A percentile compares a stretch with the other conserved stretches of the same genome.
Conservation (phyloP, 2,888 invertebrate species). For the Rhogogaster chlorosoma region DNA sequence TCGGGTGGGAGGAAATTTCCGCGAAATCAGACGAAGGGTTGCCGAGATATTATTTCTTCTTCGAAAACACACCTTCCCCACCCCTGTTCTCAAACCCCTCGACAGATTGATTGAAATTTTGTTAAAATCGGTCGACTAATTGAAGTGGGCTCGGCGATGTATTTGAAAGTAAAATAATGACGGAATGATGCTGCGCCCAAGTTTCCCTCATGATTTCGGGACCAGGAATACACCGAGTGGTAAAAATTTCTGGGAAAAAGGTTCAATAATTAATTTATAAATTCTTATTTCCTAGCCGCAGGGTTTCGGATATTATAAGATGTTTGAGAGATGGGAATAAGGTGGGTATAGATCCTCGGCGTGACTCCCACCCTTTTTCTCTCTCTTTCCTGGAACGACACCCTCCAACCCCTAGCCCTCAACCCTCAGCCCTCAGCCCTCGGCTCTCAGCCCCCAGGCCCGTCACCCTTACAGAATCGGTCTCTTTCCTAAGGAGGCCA, state of each 20-base stretch:
- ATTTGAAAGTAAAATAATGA: not conserved
- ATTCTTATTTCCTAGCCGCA: not conserved
- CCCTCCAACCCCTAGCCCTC: slow-evolving; percentile 50
- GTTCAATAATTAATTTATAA: not conserved
- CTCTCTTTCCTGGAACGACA: slow-evolving; percentile 24
- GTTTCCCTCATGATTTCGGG: not conserved
- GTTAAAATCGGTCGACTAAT: not conserved
- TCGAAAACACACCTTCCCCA: not conserved
- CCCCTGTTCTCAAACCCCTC: not conserved
- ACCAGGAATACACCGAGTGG: not conserved
- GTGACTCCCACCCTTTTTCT: not conserved
- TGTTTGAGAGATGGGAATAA: slow-evolving; percentile 29
- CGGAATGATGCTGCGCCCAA: too few relatives aligned
- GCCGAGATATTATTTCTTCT: not conserved
- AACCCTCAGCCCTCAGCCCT: slow-evolving; percentile 31
- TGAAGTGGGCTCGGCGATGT: not conserved
- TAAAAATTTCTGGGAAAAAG: not conserved
- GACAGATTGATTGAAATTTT: not conserved
- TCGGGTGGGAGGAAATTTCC: not conserved
- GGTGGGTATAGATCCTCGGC: slow-evolving; percentile 21
- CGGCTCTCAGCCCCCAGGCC: slow-evolving; percentile 20
- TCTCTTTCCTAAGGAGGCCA: slow-evolving; percentile 71
- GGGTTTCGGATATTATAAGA: slow-evolving; percentile 19
- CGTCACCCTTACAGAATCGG: slow-evolving; percentile 52
- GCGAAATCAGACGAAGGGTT: not conserved